A percentile compares a stretch with the other conserved stretches of the same genome.
Conservation (phyloP, 1,140 invertebrate genomes). For the Euwallacea fornicatus region DNA sequence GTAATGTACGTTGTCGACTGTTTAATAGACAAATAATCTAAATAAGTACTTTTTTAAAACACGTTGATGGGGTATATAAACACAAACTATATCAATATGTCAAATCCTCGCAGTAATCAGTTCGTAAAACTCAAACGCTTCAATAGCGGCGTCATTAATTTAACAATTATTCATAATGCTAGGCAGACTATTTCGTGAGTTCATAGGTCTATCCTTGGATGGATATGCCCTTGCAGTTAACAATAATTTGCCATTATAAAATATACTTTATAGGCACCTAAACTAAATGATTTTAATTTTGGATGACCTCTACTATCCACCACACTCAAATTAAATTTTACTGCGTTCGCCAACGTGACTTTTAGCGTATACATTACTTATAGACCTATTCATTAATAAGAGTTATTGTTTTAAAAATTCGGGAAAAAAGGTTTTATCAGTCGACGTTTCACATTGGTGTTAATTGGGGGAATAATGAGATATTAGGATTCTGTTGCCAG, state of each 20-base stretch:
- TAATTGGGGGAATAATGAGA: no score
- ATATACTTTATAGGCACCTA: conserved; percentile 12
- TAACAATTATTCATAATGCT: no score
- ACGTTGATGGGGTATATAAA: background rate
- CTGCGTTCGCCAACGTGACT: conserved; percentile 13
- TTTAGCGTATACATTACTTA: conserved; percentile 14
- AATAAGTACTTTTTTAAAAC: background rate
- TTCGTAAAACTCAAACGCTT: no score
- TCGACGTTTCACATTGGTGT: no score
- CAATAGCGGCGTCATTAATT: no score
- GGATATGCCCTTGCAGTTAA: background rate
- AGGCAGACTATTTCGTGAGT: background rate
- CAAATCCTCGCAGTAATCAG: no score
- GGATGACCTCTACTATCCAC: conserved; percentile 14
- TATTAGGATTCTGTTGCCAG: no score
- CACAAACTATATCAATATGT: no score
- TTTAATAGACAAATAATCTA: conserved; percentile 1
- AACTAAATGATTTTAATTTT: conserved; percentile 23
- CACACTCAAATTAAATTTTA: conserved; percentile 18
- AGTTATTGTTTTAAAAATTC: background rate
- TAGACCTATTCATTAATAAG: background rate
- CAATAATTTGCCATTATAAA: conserved; percentile 5
- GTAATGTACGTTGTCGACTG: conserved; percentile 19
- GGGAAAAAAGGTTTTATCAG: background rate
- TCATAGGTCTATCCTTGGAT: conserved; percentile 5